phyloP scores from a whole-genome alignment of 2,888 invertebrate species.

The Callosobruchus maculatus region DNA sequence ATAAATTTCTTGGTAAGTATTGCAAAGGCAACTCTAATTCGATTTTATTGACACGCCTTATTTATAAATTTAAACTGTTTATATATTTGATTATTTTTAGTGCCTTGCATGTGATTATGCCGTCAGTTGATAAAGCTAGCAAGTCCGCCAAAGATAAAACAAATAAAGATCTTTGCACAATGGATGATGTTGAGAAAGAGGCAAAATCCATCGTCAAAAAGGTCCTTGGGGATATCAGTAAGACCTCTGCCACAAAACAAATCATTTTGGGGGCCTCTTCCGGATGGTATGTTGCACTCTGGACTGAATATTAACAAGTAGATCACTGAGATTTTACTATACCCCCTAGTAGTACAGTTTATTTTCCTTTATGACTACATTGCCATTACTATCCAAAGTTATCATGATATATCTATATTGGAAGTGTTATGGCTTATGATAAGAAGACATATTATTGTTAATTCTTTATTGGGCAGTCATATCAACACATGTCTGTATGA shows the following conservation, averaged over 20 bases:
- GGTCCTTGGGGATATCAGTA: conserved; percentile 76
- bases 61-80: neutral
- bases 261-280: conserved; percentile 80
- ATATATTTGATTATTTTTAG: neutral
- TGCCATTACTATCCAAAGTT: too few species aligned
- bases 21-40: neutral
- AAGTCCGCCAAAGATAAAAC: conserved; percentile 24
- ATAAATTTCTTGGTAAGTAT: neutral
- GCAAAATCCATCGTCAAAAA: conserved; percentile 70
- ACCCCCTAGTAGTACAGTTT: too few species aligned
- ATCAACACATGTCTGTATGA: too few species aligned
- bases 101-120: neutral
- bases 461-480: too few species aligned
- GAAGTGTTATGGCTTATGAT: too few species aligned
- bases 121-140: conserved; percentile 7
- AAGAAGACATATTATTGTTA: too few species aligned
- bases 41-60: neutral
- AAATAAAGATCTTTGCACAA: conserved; percentile 56
- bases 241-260: conserved; percentile 83
- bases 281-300: conserved; percentile 66
- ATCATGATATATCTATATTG: too few species aligned
- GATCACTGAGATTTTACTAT: too few species aligned
- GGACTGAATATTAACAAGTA: too few species aligned
- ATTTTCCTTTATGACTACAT: too few species aligned
- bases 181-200: conserved; percentile 57